These are phyloP conservation scores for Dione vanillae DNA, from an alignment of 2,888 invertebrate species.

Conservation along the genomic window DNA sequence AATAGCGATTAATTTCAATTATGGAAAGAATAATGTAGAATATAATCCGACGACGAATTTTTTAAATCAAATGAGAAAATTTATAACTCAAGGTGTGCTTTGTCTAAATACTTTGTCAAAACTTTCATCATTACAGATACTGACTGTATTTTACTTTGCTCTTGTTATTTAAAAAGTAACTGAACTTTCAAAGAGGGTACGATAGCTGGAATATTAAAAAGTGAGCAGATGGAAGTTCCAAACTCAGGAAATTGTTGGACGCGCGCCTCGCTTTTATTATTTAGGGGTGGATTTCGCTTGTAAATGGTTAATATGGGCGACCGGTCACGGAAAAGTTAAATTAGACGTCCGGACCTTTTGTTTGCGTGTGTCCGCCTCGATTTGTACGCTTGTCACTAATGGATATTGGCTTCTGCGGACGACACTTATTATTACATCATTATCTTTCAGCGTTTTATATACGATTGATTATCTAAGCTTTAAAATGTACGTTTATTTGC, in stretches of 20 bases:
- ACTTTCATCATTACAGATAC: conserved; percentile 44
- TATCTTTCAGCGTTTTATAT: conserved; percentile 14
- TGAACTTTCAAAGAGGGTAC: conserved; percentile 48
- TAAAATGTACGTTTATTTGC: background rate
- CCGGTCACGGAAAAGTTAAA: conserved; percentile 76
- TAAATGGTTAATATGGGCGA: conserved; percentile 69
- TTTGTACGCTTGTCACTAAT: conserved; percentile 65
- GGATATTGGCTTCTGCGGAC: conserved; percentile 29
- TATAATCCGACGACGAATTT: background rate
- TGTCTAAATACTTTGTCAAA: conserved; percentile 28
- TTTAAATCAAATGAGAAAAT: background rate
- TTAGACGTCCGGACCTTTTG: conserved; percentile 63
- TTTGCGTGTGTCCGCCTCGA: conserved; percentile 65
- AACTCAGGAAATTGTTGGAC: conserved; percentile 65
- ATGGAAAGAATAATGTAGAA: conserved; percentile 1
- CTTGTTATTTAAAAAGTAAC: conserved; percentile 46
- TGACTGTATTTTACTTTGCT: conserved; percentile 44
- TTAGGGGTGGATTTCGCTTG: conserved; percentile 72
- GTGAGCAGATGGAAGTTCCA: conserved; percentile 60
- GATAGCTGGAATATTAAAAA: conserved; percentile 64
- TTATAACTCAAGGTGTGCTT: background rate
- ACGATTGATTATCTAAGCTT: background rate
- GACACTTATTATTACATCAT: conserved; percentile 22
- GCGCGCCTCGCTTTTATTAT: conserved; percentile 70
- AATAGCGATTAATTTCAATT: conserved; percentile 11